Evolutionary conservation across 2,113 vertebrate species (phyloP).

Genomic region (Bostrychus sinensis): DNA sequence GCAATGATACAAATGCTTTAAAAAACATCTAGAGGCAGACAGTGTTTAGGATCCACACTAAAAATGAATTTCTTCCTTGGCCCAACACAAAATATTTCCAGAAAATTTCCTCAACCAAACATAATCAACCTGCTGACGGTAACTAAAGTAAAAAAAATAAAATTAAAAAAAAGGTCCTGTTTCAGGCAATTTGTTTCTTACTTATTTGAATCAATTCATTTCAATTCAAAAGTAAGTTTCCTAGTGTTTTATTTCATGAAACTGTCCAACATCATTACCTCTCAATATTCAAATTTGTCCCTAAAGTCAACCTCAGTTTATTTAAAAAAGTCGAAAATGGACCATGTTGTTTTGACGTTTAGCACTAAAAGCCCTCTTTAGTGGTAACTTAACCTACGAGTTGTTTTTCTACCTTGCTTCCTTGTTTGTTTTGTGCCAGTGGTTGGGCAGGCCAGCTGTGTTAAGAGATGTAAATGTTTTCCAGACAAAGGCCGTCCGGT

Average conservation of each 20-base stretch:
- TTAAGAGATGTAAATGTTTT: conserved; percentile 81
- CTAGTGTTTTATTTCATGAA: conserved; percentile 7
- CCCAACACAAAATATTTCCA: too few relatives aligned
- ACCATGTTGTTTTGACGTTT: conserved; percentile 66
- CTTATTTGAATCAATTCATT: neutral
- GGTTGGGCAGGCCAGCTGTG: conserved; percentile 75
- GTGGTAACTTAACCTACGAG: conserved; percentile 68
- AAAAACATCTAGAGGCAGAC: too few relatives aligned
- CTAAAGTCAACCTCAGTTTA: conserved; percentile 63
- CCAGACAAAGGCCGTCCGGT: conserved; percentile 60
- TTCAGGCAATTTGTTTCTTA: neutral
- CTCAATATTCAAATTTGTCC: conserved; percentile 63
- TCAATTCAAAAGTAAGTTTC: neutral
- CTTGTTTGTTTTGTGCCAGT: conserved; percentile 75
- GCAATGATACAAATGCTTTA: too few relatives aligned
- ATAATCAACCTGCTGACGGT: too few relatives aligned
- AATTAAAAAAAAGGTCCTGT: too few relatives aligned
- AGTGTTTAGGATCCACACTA: too few relatives aligned
- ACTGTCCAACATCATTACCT: conserved; percentile 43
- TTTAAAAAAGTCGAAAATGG: conserved; percentile 67
- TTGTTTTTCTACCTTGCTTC: conserved; percentile 66
- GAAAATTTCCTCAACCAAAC: too few relatives aligned
- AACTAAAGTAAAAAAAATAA: too few relatives aligned
- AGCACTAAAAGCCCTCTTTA: conserved; percentile 77
- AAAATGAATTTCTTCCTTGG: too few relatives aligned